A percentile compares a stretch with the other conserved stretches of the same genome.
Conservation (phyloP, 2,888 invertebrate genomes). For the Microctonus brassicae region DNA sequence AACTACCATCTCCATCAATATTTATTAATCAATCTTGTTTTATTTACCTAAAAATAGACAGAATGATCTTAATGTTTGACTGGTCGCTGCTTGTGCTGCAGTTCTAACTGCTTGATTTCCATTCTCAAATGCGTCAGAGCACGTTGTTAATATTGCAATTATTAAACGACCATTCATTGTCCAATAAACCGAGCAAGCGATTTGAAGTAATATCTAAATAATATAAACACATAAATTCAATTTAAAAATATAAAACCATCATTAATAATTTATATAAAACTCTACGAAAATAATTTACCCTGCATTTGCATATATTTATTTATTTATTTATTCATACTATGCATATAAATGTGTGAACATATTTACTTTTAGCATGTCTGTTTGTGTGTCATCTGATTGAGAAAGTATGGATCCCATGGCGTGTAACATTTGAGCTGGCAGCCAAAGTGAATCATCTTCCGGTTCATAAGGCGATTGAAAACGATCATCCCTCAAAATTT, state of each 20-base stretch:
- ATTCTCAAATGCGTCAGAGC: slow-evolving; percentile 85
- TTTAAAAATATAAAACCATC: no score
- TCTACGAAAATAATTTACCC: neutral
- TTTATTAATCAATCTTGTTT: neutral
- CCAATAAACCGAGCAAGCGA: slow-evolving; percentile 90
- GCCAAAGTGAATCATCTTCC: slow-evolving; percentile 92
- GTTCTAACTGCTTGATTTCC: slow-evolving; percentile 86
- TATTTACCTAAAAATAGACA: slow-evolving; percentile 82
- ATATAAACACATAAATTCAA: neutral
- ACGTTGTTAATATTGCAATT: slow-evolving; percentile 87
- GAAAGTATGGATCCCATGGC: slow-evolving; percentile 85
- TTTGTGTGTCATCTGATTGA: slow-evolving; percentile 89
- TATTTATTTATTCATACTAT: no score
- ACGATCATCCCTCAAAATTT: slow-evolving; percentile 90
- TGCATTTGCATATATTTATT: no score
- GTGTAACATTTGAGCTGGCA: slow-evolving; percentile 90
- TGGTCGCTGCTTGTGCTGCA: slow-evolving; percentile 90
- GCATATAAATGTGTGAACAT: slow-evolving; percentile 44
- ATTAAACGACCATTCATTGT: slow-evolving; percentile 91
- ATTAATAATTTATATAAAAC: no score
- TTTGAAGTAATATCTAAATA: slow-evolving; percentile 81
- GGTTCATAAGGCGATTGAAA: slow-evolving; percentile 92
- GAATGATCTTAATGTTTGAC: slow-evolving; percentile 89
- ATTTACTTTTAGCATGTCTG: slow-evolving; percentile 77
- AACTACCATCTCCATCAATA: neutral